These are phyloP conservation scores for Lydus trimaculatus DNA, from an alignment of 2,888 invertebrate species.

Conservation along the genomic window DNA sequence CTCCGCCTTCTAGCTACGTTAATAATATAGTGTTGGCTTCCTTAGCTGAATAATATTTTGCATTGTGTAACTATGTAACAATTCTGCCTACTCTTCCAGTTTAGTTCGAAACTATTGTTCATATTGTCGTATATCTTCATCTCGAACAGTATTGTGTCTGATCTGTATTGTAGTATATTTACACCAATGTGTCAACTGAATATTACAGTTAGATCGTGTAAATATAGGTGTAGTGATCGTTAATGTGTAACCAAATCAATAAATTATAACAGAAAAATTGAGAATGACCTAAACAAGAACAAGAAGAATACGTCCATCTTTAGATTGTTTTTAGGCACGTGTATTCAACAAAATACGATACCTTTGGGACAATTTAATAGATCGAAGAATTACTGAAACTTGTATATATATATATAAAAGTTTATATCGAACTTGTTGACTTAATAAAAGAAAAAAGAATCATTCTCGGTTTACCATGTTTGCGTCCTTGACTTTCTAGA, in stretches of 20 bases:
- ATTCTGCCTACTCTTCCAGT: slow-evolving; percentile 38
- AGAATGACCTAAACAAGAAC: not conserved
- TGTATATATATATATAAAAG: too few relatives aligned
- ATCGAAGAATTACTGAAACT: not conserved
- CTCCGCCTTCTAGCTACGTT: slow-evolving; percentile 22
- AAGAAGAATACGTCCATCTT: not conserved
- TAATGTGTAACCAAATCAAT: not conserved
- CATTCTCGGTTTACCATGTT: not conserved
- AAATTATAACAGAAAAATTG: not conserved
- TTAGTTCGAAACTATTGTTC: slow-evolving; percentile 38
- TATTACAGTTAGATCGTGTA: not conserved
- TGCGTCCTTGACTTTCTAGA: not conserved
- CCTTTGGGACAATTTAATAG: not conserved
- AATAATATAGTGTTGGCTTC: slow-evolving; percentile 37
- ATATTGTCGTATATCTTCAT: slow-evolving; percentile 45
- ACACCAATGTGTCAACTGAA: not conserved
- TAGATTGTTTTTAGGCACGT: not conserved
- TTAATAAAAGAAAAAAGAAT: not conserved
- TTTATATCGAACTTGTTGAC: not conserved
- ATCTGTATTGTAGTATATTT: slow-evolving; percentile 40
- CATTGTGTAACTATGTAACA: not conserved
- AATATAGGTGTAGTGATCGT: not conserved
- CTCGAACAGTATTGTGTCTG: slow-evolving; percentile 42
- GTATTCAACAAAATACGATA: not conserved
- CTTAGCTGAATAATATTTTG: slow-evolving; percentile 34